Evolutionary conservation across 2,113 vertebrate genomes (phyloP).

Genomic region (Psammodynastes pulverulentus): DNA sequence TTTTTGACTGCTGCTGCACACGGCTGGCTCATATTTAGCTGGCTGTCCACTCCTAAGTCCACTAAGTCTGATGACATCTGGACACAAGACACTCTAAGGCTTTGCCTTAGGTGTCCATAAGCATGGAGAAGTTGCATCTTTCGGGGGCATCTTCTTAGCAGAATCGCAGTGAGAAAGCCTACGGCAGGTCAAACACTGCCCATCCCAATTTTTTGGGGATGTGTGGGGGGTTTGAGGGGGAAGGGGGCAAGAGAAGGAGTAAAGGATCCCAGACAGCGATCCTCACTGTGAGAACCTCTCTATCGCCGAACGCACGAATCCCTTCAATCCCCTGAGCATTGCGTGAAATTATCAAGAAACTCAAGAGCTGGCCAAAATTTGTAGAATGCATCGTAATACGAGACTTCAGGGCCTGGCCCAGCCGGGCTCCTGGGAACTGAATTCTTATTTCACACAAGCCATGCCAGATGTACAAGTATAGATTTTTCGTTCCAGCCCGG

Average conservation of each 20-base stretch:
- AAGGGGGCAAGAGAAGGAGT: too few species aligned
- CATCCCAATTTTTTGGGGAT: background rate
- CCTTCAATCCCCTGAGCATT: background rate
- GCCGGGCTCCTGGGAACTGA: slow-evolving; percentile 11
- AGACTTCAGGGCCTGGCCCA: slow-evolving; percentile 6
- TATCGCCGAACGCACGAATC: background rate
- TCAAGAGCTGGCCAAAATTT: background rate
- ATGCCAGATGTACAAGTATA: slow-evolving; percentile 39
- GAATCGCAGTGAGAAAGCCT: too few species aligned
- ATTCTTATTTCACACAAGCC: slow-evolving; percentile 35
- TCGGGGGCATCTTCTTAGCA: background rate
- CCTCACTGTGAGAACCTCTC: background rate
- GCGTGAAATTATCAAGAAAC: background rate
- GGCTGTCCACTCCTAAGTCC: too few species aligned
- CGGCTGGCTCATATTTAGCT: too few species aligned
- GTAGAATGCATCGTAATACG: background rate
- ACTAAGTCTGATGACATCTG: background rate
- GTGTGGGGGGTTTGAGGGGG: background rate
- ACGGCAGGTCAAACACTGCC: background rate
- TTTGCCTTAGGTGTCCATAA: background rate
- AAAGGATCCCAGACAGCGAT: background rate
- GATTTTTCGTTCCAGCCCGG: slow-evolving; percentile 35
- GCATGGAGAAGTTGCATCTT: background rate
- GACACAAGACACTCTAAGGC: too few species aligned
- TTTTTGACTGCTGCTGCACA: too few species aligned